Base-by-base conservation (phyloP, 2,888 invertebrate species). In the Amphimallon solstitiale region DNA sequence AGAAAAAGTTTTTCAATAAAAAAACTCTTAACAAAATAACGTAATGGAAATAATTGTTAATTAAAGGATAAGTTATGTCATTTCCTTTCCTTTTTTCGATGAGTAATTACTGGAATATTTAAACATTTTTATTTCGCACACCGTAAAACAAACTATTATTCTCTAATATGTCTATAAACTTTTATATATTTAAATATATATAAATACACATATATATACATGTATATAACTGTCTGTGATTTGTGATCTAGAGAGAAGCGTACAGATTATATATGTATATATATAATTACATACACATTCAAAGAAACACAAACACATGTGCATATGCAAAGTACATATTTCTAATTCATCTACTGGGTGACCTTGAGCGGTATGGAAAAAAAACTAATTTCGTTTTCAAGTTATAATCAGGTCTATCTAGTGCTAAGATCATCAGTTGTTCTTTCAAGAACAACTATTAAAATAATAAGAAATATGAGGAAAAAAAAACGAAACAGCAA, bases 351-450 rank as follows among this genome's bases (percentile, higher is more conserved):
- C 29, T 45, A 62, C 62, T 29, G 46, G 62, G 19, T 62, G 49
- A 40, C 62, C 62, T 62, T 62, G 49, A 12, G 7, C 14, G 37
- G 12, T 38, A 49, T 49, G 14, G 49, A 38, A 49, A 62, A 56
- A 38, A 38, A 29, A 43, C 43, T 56, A 56, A 56, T 56, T 56
- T 56, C 40, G 56, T 56, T 40, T 56, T 23, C 56, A 56, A 23
- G 43, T 56, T 56, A 49, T 49, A 62, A 59, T 59, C 59, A 59
- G 43, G 59, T 59, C 40, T 59, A 59, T 45, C 59, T 45, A 59
- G 43, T 23, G 59, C 21, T 43, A 59, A 59, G 15, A 59, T 43
- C 59, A 59, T 59, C 59, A 45, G 14, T 38, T 56, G 56, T 59
- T 29, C 15, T 40, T 43, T 45, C 59, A 59, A 59, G 59, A 43